Evolutionary conservation across 1,140 invertebrate genomes (phyloP).

Genomic region (Brachionus manjavacas): DNA sequence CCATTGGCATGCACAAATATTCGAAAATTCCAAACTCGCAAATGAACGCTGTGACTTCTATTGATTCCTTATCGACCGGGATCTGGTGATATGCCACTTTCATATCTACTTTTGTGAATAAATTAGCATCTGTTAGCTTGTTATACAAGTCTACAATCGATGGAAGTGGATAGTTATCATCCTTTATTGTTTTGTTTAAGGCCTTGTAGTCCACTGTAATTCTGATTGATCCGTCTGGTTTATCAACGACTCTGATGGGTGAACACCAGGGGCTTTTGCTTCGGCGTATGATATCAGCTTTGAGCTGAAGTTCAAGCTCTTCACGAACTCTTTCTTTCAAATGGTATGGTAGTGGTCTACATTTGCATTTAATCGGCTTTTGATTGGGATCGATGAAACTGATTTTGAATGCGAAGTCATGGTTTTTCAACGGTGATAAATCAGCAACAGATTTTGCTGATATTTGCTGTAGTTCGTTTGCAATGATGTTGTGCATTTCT

Average conservation of each 20-base stretch:
- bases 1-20: background rate
- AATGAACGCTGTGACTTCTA: background rate
- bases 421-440: background rate
- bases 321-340: background rate
- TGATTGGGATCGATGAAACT: background rate
- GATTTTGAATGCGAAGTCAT: background rate
- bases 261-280: slow-evolving; percentile 45
- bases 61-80: background rate
- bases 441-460: background rate
- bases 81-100: background rate
- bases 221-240: background rate
- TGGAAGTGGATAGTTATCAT: background rate
- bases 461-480: no score
- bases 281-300: slow-evolving; percentile 41
- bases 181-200: background rate
- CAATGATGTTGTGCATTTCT: no score
- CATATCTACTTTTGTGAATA: background rate
- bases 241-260: slow-evolving; percentile 45
- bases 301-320: background rate
- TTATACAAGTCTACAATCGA: background rate
- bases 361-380: background rate
- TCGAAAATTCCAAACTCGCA: background rate
- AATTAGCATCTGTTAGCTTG: slow-evolving; percentile 23
- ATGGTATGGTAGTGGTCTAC: background rate
- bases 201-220: background rate